Base-by-base conservation (phyloP, 2,113 vertebrate species). In the Otolemur garnettii region DNA sequence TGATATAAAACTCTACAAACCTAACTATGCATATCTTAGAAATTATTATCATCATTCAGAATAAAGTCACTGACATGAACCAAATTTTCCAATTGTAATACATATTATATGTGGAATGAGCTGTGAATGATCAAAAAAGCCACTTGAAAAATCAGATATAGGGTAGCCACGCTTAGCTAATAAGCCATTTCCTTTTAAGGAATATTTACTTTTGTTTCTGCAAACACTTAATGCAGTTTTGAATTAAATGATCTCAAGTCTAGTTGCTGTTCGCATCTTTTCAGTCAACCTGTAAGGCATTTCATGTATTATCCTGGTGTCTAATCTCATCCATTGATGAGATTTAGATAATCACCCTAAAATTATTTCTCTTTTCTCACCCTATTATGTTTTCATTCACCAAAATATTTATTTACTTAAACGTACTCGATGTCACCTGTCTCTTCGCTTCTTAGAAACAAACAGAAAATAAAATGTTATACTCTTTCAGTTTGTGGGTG, bases 391-490 rank as follows among this genome's bases (percentile, higher is more conserved):
- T 87, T 92, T 68, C 21, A 17, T 60, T 80, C 30, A 64, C 62
- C 62, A 50, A 91, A 88, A 50, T 42, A 59, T 74, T 74, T 38
- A 71, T 30, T 79, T 13, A 69, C 4, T 77, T 78, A 59, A 59
- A 87, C 21, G 74, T 68, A 79, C 55, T 83, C 68, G 11, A n/a
- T 59, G 13, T 45, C 35, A 75, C 19, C 30, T 28, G 21, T 59
- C 64, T 68, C 42, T 91, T 85, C 42, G 59, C 11, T 57, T 93
- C 57, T 77, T 89, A 93, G 30, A 64, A 75, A 91, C 50, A 75
- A 68, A 74, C 10, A 45, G 24, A 21, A 45, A 53, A 60, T 28
- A 55, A 19, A 53, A 38, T 26, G 35, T 12, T 6, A 3, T 17
- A n/a, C 15, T 24, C n/a, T 71, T 62, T 86, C 74, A 92, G 50